Conservation (phyloP, 2,888 invertebrate species). For the Agrotis exclamationis region DNA sequence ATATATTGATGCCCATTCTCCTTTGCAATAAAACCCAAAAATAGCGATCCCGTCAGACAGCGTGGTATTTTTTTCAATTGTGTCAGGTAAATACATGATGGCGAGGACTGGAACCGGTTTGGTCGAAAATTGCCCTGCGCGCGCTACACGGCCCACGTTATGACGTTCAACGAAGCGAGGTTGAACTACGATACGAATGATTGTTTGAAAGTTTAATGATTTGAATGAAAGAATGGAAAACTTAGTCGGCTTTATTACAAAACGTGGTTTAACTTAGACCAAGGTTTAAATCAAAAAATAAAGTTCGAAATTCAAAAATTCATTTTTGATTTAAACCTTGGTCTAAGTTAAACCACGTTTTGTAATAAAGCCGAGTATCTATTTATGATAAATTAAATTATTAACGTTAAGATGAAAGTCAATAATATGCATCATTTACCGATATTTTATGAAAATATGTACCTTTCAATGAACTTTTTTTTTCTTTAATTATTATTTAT, state of each 20-base stretch:
- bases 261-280: too few species aligned
- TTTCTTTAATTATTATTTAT: too few species aligned
- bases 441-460: too few species aligned
- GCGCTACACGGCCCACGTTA: conserved; percentile 32
- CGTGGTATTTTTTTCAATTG: conserved; percentile 53
- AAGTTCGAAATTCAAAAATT: too few species aligned
- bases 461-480: too few species aligned
- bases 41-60: conserved; percentile 30
- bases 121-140: conserved; percentile 65
- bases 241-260: too few species aligned
- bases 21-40: conserved; percentile 59
- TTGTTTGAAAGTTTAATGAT: conserved; percentile 16
- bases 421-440: not conserved
- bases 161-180: conserved; percentile 31
- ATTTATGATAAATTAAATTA: not conserved
- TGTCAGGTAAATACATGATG: conserved; percentile 67
- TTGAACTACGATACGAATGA: conserved; percentile 14
- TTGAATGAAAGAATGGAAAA: conserved; percentile 26
- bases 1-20: too few species aligned
- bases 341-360: too few species aligned
- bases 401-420: too few species aligned
- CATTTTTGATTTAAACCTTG: too few species aligned
- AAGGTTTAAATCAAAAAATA: too few species aligned
- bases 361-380: too few species aligned
- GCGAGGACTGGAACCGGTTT: conserved; percentile 69